Base-by-base conservation (phyloP, 2,888 invertebrate species). In the Rutpela maculata region DNA sequence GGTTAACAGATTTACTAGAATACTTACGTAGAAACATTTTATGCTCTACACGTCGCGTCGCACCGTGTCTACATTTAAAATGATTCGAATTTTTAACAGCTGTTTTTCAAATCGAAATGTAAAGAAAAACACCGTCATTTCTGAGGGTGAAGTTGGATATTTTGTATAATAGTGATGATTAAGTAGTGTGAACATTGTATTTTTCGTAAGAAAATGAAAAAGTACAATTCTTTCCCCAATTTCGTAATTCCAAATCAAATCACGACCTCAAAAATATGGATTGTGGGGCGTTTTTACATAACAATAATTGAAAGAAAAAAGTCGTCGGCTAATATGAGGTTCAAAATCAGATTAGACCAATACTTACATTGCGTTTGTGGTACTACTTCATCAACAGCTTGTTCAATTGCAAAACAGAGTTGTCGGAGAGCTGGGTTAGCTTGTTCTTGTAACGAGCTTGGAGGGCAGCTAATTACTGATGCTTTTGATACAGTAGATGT, bases 391-490 rank as follows among this genome's bases (percentile, higher is more conserved):
- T 81, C 84, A 43, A 86, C 80, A 55, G 80, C 84, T 71, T 86
- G 85, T 80, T 86, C 85, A 66, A 86, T 82, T 12, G 84, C 84
- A 69, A 74, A 83, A 78, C 86, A 86, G 11, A 86, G 79, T 65
- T 84, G 82, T 67, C 82, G 81, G 1, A 84, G 63, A 56, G 84
- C 81, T 11, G 85, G 83, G 63, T 80, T 83, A 6, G 83, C 72
- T 75, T 84, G 83, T 74, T 85, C 82, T 67, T 81, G 80, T 55
- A 81, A 75, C 15, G 78, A 60, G 43, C 43, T 74, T 60, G 85
- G 85, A 17, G 86, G 85, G 74, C 86, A 86, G 68, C 84, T 86
- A 38, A 86, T 85, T 7, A 85, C 82, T 18, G 85, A 82, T 15
- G 85, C 83, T 69, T 82, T 77, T 50, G 82, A 72, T 22, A 80